Conservation (phyloP, 2,888 invertebrate species). For the Chaetoderma sp. region DNA sequence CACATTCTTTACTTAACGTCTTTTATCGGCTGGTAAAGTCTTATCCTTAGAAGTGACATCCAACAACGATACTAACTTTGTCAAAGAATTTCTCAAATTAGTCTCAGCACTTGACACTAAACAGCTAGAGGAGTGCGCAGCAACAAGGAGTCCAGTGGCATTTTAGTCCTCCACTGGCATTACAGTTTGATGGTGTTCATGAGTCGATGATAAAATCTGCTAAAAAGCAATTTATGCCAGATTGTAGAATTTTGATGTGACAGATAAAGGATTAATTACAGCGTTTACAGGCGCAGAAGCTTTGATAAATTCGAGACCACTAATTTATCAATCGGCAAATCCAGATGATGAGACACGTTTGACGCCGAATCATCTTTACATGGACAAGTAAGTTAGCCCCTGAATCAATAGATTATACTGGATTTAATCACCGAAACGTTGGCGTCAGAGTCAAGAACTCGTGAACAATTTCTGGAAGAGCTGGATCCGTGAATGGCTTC, state of each 20-base stretch:
- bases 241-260: slow-evolving; percentile 26
- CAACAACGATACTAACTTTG: slow-evolving; percentile 38
- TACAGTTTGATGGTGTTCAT: slow-evolving; percentile 38
- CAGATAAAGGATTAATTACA: slow-evolving; percentile 37
- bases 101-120: no score
- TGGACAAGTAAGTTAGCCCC: slow-evolving; percentile 24
- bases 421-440: not conserved
- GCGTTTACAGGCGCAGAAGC: slow-evolving; percentile 37
- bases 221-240: slow-evolving; percentile 37
- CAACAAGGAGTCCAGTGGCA: slow-evolving; percentile 32
- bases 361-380: slow-evolving; percentile 42
- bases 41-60: slow-evolving; percentile 23
- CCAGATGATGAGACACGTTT: slow-evolving; percentile 30
- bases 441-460: slow-evolving; percentile 24
- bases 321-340: no score
- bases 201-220: slow-evolving; percentile 36
- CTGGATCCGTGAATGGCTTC: slow-evolving; percentile 15
- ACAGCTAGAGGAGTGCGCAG: no score
- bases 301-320: no score
- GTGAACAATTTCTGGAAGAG: slow-evolving; percentile 10
- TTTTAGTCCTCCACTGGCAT: slow-evolving; percentile 38
- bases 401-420: not conserved
- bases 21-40: slow-evolving; percentile 4
- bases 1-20: slow-evolving; percentile 17
- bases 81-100: slow-evolving; percentile 20